These are phyloP conservation scores for Cephus spinipes DNA, from an alignment of 2,888 invertebrate genomes.

Conservation along the genomic window DNA sequence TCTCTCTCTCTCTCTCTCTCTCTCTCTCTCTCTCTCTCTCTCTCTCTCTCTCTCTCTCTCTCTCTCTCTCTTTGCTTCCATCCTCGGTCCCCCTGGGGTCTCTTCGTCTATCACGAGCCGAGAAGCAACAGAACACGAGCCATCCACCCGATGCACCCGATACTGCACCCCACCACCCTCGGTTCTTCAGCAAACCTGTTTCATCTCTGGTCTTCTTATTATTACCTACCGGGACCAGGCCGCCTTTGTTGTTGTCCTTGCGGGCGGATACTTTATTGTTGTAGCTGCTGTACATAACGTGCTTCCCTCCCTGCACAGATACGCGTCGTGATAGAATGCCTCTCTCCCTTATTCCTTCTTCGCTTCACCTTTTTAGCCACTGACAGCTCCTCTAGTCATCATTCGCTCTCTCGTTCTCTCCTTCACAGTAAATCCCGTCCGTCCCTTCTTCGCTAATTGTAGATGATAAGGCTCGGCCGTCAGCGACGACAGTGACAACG, in stretches of 20 bases:
- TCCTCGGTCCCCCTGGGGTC: slow-evolving; percentile 60
- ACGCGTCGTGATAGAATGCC: not conserved
- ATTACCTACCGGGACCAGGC: slow-evolving; percentile 42
- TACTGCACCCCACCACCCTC: slow-evolving; percentile 10
- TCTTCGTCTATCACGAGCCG: slow-evolving; percentile 41
- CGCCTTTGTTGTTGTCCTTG: slow-evolving; percentile 52
- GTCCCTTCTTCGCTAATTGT: no score
- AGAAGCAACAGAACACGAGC: not conserved
- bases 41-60: no score
- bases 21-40: no score
- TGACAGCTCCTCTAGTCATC: not conserved
- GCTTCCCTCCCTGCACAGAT: slow-evolving; percentile 14
- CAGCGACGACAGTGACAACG: no score
- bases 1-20: no score
- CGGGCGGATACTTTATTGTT: slow-evolving; percentile 56
- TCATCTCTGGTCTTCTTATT: slow-evolving; percentile 60
- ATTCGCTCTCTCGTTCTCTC: slow-evolving; percentile 13
- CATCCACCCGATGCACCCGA: slow-evolving; percentile 1
- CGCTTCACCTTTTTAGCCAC: no score
- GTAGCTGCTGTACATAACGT: slow-evolving; percentile 35
- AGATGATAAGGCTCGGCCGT: no score
- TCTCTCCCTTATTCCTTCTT: no score
- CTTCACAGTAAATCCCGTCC: slow-evolving; percentile 10
- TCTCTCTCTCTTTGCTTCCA: slow-evolving; percentile 35
- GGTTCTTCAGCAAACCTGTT: slow-evolving; percentile 61